Evolutionary conservation across 2,888 invertebrate genomes (phyloP).

Genomic region (Digitonthophagus gazella): DNA sequence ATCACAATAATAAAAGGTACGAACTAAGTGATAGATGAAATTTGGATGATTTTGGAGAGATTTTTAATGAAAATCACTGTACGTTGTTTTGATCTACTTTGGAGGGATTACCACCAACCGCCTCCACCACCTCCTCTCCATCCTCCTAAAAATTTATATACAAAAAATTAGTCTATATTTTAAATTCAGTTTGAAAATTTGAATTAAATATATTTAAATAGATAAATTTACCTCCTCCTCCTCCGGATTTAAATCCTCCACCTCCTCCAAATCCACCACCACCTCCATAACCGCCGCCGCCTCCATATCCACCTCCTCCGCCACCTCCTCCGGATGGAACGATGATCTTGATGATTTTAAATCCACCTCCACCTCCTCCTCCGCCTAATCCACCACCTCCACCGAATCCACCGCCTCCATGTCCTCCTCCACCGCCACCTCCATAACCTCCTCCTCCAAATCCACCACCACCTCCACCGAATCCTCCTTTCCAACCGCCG

Average conservation of each 20-base stretch:
- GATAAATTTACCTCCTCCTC: neutral
- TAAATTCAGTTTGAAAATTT: neutral
- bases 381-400: conserved; percentile 21
- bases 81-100: neutral
- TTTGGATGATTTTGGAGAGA: neutral
- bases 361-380: conserved; percentile 22
- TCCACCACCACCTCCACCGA: conserved; percentile 18
- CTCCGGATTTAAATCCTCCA: neutral
- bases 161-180: neutral
- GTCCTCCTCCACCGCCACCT: conserved; percentile 7
- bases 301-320: conserved; percentile 25
- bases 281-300: conserved; percentile 25
- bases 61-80: neutral
- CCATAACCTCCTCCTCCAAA: conserved; percentile 10
- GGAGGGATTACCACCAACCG: conserved; percentile 11
- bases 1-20: neutral
- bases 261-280: conserved; percentile 21
- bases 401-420: conserved; percentile 5
- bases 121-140: conserved; percentile 16
- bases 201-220: neutral
- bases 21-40: neutral
- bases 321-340: conserved; percentile 26
- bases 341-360: no score
- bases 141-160: conserved; percentile 1
- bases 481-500: conserved; percentile 18